Evolutionary conservation across 2,888 invertebrate species (phyloP).

Genomic region (Diarsia brunnea): DNA sequence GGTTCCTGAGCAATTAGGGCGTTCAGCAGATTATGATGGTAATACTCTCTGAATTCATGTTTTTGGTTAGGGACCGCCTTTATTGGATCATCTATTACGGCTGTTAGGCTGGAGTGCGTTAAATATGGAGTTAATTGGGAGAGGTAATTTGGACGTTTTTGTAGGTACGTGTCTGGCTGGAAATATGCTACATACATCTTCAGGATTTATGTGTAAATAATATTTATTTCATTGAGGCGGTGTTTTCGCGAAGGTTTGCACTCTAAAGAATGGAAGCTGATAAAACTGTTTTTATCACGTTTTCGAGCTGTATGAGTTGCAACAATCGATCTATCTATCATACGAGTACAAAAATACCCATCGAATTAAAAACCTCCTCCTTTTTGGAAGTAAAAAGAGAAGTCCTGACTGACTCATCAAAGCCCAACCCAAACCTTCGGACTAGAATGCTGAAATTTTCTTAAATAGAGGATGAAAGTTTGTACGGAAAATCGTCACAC

Average conservation of each 20-base stretch:
- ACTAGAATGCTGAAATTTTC: no score
- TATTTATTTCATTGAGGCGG: not conserved
- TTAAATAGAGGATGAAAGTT: no score
- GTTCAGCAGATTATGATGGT: no score
- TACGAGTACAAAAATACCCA: no score
- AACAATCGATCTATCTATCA: no score
- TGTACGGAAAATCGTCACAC: no score
- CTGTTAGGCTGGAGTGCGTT: slow-evolving; percentile 12
- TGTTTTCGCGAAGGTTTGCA: not conserved
- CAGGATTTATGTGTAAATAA: not conserved
- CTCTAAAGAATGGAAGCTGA: not conserved
- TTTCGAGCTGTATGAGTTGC: not conserved
- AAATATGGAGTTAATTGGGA: slow-evolving; percentile 23
- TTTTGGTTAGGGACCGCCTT: slow-evolving; percentile 27
- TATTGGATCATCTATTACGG: slow-evolving; percentile 50
- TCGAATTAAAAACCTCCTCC: no score
- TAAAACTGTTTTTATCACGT: not conserved
- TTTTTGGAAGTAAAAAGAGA: no score
- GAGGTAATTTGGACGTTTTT: not conserved
- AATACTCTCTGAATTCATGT: slow-evolving; percentile 25
- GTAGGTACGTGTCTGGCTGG: not conserved
- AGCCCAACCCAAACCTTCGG: no score
- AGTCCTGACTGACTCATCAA: no score
- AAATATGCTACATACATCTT: not conserved
- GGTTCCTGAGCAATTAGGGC: no score